Evolutionary conservation across 1,140 invertebrate species (phyloP).

Genomic region (Pseudoatta argentina): DNA sequence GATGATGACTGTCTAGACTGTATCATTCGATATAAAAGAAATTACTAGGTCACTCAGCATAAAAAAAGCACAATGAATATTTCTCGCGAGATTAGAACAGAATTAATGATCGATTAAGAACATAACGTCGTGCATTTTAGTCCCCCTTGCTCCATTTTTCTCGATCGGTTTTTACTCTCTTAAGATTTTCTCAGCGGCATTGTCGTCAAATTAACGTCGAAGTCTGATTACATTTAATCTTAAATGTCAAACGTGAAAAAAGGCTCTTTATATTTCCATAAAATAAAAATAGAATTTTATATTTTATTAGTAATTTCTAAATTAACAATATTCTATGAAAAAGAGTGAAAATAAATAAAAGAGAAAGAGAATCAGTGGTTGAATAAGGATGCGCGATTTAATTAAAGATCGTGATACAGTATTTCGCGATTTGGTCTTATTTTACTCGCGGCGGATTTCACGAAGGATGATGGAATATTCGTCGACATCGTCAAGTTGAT

Average conservation of each 20-base stretch:
- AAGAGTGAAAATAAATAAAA: neutral
- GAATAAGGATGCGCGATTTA: neutral
- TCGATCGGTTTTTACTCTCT: neutral
- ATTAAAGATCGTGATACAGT: slow-evolving; percentile 5
- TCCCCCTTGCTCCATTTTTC: neutral
- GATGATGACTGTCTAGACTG: slow-evolving; percentile 2
- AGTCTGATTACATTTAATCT: neutral
- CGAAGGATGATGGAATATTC: neutral
- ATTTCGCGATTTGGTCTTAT: neutral
- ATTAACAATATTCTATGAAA: neutral
- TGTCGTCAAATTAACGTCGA: slow-evolving; percentile 4
- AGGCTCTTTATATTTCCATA: neutral
- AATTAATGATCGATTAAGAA: slow-evolving; percentile 39
- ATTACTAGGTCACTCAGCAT: neutral
- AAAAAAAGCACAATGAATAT: slow-evolving; percentile 3
- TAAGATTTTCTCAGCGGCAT: slow-evolving; percentile 1
- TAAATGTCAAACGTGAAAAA: neutral
- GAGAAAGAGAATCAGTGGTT: neutral
- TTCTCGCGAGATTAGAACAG: slow-evolving; percentile 9
- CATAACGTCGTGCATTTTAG: slow-evolving; percentile 5
- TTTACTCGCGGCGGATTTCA: neutral
- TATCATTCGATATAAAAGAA: neutral
- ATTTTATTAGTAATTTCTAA: neutral
- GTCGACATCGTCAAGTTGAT: slow-evolving; percentile 19
- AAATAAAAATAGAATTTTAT: neutral